Base-by-base conservation (phyloP, 2,797 vertebrate species). In the Hemibagrus guttatus region DNA sequence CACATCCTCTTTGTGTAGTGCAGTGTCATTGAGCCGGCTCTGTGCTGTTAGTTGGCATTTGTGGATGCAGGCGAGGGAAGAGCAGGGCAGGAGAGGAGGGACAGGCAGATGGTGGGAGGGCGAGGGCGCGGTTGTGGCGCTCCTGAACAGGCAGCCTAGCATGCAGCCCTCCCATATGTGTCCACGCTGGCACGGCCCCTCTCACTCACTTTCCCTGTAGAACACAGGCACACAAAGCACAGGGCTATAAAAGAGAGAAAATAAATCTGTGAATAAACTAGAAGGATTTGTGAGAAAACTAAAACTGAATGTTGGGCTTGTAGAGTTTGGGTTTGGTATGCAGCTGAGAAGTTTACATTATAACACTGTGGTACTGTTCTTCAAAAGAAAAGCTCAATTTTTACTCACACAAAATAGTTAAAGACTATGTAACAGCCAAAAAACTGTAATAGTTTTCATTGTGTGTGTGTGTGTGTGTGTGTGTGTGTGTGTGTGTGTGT, bases 151-250 rank as follows among this genome's bases (percentile, higher is more conserved):
- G 92, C 94, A 91, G 94, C 94, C 94, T 94, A 94, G 94, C 94
- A 94, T 92, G 93, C 93, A 93, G 89, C 93, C 90, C 92, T 95
- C 95, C 95, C 95, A 95, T 95, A 95, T 96, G 95, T 93, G 93
- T 94, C 87, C 92, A 85, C 92, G 91, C 91, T 86, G 84, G 86
- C 88, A 88, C 84, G 64, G 81, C 85, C 82, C 79, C 63, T 83
- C 80, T 31, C n/a, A 52, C 84, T 87, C 84, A 86, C 84, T 87
- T 91, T 86, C 85, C 76, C 85, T 82, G 46, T 46, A 81, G 82
- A 80, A 59, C 76, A 79, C 81, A 88, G 79, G 74, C 84, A 85
- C 76, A 89, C 88, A 85, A 87, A 91, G 90, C 89, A 87, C 85
- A 85, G 84, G 83, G 88, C 79, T 82, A 86, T 58, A 16, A 23